Evolutionary conservation across 1,140 invertebrate genomes (phyloP).

Genomic region (Alviniconcha marisindica): DNA sequence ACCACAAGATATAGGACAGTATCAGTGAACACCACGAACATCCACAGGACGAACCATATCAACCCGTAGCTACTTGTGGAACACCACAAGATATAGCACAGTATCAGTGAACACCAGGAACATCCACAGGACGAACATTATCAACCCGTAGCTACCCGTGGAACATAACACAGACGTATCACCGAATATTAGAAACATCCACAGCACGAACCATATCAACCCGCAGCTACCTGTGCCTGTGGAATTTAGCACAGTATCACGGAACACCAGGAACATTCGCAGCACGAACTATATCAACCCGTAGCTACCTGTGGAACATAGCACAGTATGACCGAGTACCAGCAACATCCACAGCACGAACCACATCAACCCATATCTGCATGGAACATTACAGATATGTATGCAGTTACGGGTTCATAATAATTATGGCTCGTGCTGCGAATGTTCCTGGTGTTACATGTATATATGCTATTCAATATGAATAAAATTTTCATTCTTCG

Average conservation of each 20-base stretch:
- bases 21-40: conserved; percentile 54
- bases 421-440: no score
- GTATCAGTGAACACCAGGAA: conserved; percentile 54
- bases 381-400: no score
- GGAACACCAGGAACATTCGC: conserved; percentile 59
- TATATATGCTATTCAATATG: no score
- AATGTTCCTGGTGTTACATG: no score
- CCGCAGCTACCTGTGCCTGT: conserved; percentile 29
- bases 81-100: no score
- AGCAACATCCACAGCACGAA: conserved; percentile 61
- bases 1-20: no score
- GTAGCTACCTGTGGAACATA: background rate
- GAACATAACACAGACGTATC: no score
- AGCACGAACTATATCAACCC: conserved; percentile 62
- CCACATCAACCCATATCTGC: conserved; percentile 56
- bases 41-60: conserved; percentile 65
- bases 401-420: no score
- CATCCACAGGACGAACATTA: conserved; percentile 65
- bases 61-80: conserved; percentile 36
- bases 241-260: no score
- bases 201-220: conserved; percentile 62
- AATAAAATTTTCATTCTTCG: no score
- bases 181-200: conserved; percentile 59
- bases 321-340: conserved; percentile 38
- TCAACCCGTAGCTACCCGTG: conserved; percentile 37